phyloP scores from a whole-genome alignment of 2,888 invertebrate genomes.

The Priocnemis perturbator region DNA sequence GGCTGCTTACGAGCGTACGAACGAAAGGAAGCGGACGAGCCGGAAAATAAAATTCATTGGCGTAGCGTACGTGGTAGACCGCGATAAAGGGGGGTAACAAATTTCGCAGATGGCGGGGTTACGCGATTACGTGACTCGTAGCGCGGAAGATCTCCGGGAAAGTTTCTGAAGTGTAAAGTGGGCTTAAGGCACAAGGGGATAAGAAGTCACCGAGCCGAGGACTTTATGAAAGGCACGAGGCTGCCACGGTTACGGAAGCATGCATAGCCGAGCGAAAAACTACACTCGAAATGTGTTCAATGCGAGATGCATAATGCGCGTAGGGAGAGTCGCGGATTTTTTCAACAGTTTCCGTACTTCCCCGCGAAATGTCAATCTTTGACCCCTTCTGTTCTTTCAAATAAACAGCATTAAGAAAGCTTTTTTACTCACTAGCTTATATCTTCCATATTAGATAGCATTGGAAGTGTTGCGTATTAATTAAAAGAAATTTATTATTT shows the following conservation, averaged over 20 bases:
- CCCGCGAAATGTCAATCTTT: too few relatives aligned
- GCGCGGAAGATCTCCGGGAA: slow-evolving; percentile 19
- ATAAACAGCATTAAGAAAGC: too few relatives aligned
- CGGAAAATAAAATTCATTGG: slow-evolving; percentile 4
- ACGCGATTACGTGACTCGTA: slow-evolving; percentile 8
- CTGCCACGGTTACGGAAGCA: not conserved
- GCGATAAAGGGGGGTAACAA: slow-evolving; percentile 6
- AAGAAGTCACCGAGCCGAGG: slow-evolving; percentile 37
- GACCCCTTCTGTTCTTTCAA: too few relatives aligned
- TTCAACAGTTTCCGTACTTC: too few relatives aligned
- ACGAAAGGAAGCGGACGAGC: not conserved
- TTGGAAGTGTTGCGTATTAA: too few relatives aligned
- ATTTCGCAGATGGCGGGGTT: slow-evolving; percentile 2
- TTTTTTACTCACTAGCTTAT: too few relatives aligned
- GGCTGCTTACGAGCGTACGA: not conserved
- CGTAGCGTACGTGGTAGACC: slow-evolving; percentile 1
- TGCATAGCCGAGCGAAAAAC: too few relatives aligned
- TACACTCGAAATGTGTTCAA: too few relatives aligned
- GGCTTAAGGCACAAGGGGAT: slow-evolving; percentile 32
- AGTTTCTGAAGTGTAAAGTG: slow-evolving; percentile 38
- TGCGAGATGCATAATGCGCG: too few relatives aligned
- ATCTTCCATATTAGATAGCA: too few relatives aligned
- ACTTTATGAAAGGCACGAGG: slow-evolving; percentile 18
- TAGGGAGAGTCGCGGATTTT: too few relatives aligned
- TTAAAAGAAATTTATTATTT: too few relatives aligned